Evolutionary conservation across 2,797 vertebrate species (phyloP), one percentile per base, ranked within the genome.

Genomic region (Echeneis naucrates): DNA sequence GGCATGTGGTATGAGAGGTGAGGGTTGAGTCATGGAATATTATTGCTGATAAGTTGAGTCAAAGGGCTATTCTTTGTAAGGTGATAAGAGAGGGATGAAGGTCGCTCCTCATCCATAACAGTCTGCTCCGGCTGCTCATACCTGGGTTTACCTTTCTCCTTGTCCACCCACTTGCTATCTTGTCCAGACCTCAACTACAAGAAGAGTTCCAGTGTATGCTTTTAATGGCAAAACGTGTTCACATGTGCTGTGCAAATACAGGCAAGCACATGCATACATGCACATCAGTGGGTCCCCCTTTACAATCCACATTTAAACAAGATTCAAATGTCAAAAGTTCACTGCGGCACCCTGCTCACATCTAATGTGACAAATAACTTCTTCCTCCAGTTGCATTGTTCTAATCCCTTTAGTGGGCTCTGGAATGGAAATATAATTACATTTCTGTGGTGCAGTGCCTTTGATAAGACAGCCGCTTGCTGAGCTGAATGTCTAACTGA

Each of bases 361-460:
- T 91, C 88, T 92, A 90, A 92, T 90, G 90, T 92, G 92, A 93
- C 92, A 92, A 93, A 92, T 92, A 92, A 92, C 83, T 91, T 85
- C 89, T 89, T 92, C 89, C 90, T 90, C 76, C 86, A 61, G 85
- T 91, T 91, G 92, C 83, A 91, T 93, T 92, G 92, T 92, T 92
- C 89, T 93, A 93, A 93, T 93, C 92, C 90, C 92, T 92, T 93
- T 92, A 93, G 92, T 91, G 91, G 87, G 87, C 88, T 88, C 81
- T 68, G 84, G 87, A 90, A 93, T 92, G 91, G 90, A 93, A 92
- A 90, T 92, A 93, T 93, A 93, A 93, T 93, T 93, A 92, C 90
- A 88, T 93, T 93, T 93, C 82, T 78, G 90, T 87, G 88, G 89
- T 82, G 90, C 90, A 88, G 89, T 71, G 87, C 78, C 85, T 93